Evolutionary conservation across 2,113 vertebrate species (phyloP).

Genomic region (Apteryx owenii): DNA sequence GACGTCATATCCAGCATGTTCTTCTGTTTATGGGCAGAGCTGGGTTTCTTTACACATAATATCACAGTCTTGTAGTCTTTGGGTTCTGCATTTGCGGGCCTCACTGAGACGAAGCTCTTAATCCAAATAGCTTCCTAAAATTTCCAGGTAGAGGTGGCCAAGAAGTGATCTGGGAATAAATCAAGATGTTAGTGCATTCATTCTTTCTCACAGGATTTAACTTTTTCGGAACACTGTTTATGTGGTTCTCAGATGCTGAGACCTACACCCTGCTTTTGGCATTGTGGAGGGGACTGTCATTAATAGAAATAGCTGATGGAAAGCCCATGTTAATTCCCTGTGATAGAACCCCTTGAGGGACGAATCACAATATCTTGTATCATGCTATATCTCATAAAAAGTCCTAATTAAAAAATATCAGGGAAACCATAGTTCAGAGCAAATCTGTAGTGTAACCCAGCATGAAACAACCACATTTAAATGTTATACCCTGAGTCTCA

Average conservation of each 20-base stretch:
- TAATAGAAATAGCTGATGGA: neutral
- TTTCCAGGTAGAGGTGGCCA: neutral
- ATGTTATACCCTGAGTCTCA: neutral
- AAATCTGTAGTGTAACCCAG: neutral
- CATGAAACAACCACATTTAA: neutral
- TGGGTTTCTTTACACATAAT: neutral
- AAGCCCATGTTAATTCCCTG: neutral
- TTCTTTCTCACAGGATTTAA: neutral
- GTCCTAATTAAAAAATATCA: neutral
- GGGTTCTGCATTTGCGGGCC: neutral
- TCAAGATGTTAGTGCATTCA: neutral
- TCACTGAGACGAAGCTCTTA: neutral
- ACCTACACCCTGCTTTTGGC: neutral
- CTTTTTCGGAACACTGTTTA: neutral
- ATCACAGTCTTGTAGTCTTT: neutral
- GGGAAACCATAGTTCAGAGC: neutral
- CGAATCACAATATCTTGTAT: neutral
- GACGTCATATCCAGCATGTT: neutral
- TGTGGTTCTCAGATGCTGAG: neutral
- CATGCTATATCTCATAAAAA: neutral
- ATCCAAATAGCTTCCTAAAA: neutral
- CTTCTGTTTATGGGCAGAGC: neutral
- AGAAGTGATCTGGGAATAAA: neutral
- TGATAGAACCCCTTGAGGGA: neutral
- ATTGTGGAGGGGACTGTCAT: neutral